Conservation (phyloP, 2,113 vertebrate species). For the Xerus inauris region DNA sequence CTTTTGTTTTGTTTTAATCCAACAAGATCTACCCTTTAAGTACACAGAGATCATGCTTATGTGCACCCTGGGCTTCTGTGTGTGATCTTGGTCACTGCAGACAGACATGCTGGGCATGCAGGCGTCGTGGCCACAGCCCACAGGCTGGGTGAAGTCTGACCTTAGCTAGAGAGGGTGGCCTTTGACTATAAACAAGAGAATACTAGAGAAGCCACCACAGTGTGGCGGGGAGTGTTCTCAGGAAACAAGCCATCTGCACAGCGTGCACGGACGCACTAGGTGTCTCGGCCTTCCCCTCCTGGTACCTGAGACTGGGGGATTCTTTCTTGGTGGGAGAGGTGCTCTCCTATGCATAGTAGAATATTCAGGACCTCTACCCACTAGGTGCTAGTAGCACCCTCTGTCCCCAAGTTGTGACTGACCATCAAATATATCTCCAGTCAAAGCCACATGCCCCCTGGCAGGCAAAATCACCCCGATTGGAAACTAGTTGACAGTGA, state of each 20-base stretch:
- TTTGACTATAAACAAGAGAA: background rate
- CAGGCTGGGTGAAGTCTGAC: background rate
- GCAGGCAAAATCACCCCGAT: background rate
- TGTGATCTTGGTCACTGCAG: background rate
- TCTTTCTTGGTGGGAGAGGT: background rate
- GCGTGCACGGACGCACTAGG: background rate
- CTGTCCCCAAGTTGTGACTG: background rate
- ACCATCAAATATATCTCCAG: background rate
- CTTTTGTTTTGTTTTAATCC: background rate
- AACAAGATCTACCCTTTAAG: background rate
- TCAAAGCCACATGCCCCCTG: background rate
- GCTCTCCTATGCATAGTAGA: background rate
- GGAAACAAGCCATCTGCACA: background rate
- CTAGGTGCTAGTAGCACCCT: background rate
- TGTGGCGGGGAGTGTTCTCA: background rate
- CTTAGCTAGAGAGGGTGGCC: background rate
- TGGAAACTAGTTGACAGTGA: background rate
- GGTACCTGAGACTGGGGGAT: background rate
- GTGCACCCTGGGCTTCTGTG: rapidly evolving
- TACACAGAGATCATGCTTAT: rapidly evolving
- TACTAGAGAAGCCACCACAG: background rate
- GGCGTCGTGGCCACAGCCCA: background rate
- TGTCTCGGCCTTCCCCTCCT: background rate
- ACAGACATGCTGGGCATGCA: background rate
- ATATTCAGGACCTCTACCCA: background rate